Conservation (phyloP, 2,113 vertebrate genomes). For the Ursus arctos region DNA sequence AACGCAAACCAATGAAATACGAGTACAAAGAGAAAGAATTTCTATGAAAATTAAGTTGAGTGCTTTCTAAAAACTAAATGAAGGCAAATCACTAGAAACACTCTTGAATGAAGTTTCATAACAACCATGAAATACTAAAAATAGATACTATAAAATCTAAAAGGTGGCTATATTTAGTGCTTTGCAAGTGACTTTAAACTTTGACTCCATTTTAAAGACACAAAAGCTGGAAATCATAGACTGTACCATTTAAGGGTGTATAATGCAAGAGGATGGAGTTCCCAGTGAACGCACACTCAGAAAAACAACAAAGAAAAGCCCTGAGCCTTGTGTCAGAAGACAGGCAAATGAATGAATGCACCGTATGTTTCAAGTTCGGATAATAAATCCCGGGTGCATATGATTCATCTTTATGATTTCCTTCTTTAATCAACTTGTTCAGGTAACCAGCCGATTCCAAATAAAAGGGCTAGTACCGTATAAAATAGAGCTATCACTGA, state of each 20-base stretch:
- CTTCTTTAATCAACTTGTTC: neutral
- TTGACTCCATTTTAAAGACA: neutral
- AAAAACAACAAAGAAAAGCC: neutral
- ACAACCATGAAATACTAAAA: conserved; percentile 15
- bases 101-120: conserved; percentile 7
- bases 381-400: neutral
- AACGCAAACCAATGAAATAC: neutral
- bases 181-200: conserved; percentile 42
- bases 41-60: conserved; percentile 1
- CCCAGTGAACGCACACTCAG: neutral
- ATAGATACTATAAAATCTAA: neutral
- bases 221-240: neutral
- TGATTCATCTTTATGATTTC: neutral
- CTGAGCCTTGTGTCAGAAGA: conserved; percentile 29
- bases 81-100: conserved; percentile 8
- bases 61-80: neutral
- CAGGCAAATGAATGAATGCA: neutral
- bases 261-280: neutral
- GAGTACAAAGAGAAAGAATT: neutral
- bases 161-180: neutral
- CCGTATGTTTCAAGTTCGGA: neutral
- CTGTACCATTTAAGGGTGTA: neutral
- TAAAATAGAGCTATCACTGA: neutral
- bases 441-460: neutral
- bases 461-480: neutral